phyloP scores from a whole-genome alignment of 1,140 invertebrate species.

The Drosophila lini region DNA sequence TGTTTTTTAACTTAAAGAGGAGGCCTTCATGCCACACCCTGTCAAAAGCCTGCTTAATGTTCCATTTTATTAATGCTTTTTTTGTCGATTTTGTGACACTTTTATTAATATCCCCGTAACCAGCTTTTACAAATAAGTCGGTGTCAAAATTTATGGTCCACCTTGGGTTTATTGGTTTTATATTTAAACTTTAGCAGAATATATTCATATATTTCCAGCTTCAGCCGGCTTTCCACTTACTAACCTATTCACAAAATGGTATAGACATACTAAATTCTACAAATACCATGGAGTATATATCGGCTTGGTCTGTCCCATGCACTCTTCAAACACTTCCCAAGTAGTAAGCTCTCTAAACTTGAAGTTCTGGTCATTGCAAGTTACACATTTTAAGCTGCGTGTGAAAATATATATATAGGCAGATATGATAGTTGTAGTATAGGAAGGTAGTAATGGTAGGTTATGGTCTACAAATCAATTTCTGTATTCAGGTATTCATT shows the following conservation, averaged over 20 bases:
- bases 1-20: no score
- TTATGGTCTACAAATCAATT: slow-evolving; percentile 10
- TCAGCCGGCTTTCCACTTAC: slow-evolving; percentile 19
- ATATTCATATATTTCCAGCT: slow-evolving; percentile 56
- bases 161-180: slow-evolving; percentile 32
- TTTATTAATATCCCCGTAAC: no score
- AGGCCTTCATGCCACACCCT: no score
- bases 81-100: no score
- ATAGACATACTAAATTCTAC: slow-evolving; percentile 41
- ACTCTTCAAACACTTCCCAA: slow-evolving; percentile 2
- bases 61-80: neutral
- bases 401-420: slow-evolving; percentile 20
- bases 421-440: slow-evolving; percentile 38
- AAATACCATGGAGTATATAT: slow-evolving; percentile 44
- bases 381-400: slow-evolving; percentile 10
- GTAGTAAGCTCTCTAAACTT: slow-evolving; percentile 31
- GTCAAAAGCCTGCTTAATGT: no score
- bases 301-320: slow-evolving; percentile 26
- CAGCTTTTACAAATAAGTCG: neutral
- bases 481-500: slow-evolving; percentile 61
- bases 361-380: slow-evolving; percentile 12
- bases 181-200: slow-evolving; percentile 72
- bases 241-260: slow-evolving; percentile 45
- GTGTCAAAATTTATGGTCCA: slow-evolving; percentile 4
- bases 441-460: slow-evolving; percentile 10